Base-by-base conservation (phyloP, 2,888 invertebrate genomes). In the Ennomos quercinarius region DNA sequence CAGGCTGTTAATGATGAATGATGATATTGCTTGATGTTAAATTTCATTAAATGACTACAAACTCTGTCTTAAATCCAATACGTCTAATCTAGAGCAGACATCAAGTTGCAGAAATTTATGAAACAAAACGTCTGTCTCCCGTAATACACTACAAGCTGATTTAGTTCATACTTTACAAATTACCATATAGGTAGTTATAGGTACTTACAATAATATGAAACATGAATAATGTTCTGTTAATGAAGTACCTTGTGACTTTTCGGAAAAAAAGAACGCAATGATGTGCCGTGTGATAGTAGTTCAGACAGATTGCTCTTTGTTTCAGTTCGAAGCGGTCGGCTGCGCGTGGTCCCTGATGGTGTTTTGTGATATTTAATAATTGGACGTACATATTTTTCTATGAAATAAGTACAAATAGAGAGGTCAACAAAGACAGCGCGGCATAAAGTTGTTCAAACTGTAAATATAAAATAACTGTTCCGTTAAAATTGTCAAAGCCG, bases 331-430 rank as follows among this genome's bases (percentile, higher is more conserved):
- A 80, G 86, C 78, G 86, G 86, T 88, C 86, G 91, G 88, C 89
- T 91, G 91, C 88, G 74, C 66, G 64, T 66, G 70, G 73, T 71
- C 71, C 67, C 48, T 72, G 76, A 73, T 70, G 81, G 80, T 82
- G 81, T 83, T 55, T 86, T 92, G 91, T 91, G 91, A 92, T 92
- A 91, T 27, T 4, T 27, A 27, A 27, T 84, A 85, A 61, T 64
- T 64, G 69, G 82, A 89, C 86, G 86, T 88, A 86, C 84, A 87
- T 91, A 91, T 91, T 90, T 92, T 91, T 91, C 78, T 91, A 90
- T 86, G 83, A 84, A 87, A 86, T 89, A 87, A 91, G 91, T 91
- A 91, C 91, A 91, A 91, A 91, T 84, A 84, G 73, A 80, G 73
- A 79, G 78, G 43, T 78, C 80, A 78, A 75, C 73, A 76, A n/a